Base-by-base conservation (phyloP, 2,797 vertebrate genomes). In the Helicolenus hilgendorfi region DNA sequence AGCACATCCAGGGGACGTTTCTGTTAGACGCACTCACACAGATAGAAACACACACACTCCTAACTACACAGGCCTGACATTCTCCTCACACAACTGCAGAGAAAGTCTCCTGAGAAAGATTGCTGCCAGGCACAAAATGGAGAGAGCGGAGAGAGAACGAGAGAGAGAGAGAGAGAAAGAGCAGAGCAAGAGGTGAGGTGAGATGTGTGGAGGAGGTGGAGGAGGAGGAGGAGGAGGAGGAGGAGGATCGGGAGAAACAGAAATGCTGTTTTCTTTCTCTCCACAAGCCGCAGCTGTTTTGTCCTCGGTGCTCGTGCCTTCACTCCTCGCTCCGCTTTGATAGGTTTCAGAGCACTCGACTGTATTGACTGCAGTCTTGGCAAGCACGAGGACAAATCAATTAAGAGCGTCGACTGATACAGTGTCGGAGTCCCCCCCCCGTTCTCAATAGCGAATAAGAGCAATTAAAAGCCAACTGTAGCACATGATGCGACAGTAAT, bases 401-500 rank as follows among this genome's bases (percentile, higher is more conserved):
- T 96, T 96, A 96, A 84, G 88, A 90, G 83, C 53, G 33, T 85
- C 72, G 84, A 92, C 93, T 91, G 94, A 96, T 95, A 94, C 91
- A 85, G 72, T 84, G 90, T 90, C 88, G 81, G 80, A 82, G 68
- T 56, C 56, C 35, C n/a, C 35, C 64, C 86, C 85, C 73, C 75
- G 49, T 92, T 90, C 90, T 92, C 92, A 88, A 91, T 83, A 74
- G 91, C 72, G 73, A 94, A 92, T 94, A 91, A 85, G 85, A 95
- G 94, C 94, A 95, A 96, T 96, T 96, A 96, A 95, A 96, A 94
- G 84, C 90, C 55, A 49, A 94, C 93, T 92, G 89, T 90, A 92
- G 92, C 93, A 86, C 94, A 89, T 86, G 79, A 95, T 95, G 84
- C 95, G 95, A 96, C 95, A 94, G 95, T 95, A 96, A 96, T 94